Evolutionary conservation across 64 coral and sea anemone genomes (phyloP).

Genomic region (Cladopsammia gracilis): DNA sequence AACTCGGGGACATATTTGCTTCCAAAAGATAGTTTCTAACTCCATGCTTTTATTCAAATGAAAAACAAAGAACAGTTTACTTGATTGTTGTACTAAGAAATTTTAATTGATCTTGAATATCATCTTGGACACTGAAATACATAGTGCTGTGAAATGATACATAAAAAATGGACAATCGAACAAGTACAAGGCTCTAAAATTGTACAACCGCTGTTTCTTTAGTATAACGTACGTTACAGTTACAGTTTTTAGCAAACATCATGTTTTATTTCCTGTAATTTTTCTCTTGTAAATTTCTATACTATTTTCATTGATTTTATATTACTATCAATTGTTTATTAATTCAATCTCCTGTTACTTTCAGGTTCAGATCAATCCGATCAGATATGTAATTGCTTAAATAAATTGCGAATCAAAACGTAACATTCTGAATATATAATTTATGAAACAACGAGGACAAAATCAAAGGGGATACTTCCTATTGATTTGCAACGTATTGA

Average conservation of each 20-base stretch:
- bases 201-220: constrained; percentile 3
- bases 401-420: constrained; percentile 41
- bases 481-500: constrained; percentile 33
- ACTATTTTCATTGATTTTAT: constrained; percentile 16
- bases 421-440: too few species aligned
- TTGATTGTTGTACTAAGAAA: constrained; percentile 14
- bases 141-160: constrained; percentile 31
- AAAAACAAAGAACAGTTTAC: constrained; percentile 16
- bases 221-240: constrained; percentile 40
- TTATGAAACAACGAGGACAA: too few species aligned
- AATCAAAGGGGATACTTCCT: too few species aligned
- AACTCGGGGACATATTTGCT: too few species aligned
- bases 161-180: too few species aligned
- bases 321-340: constrained; percentile 3
- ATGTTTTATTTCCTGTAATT: constrained; percentile 29
- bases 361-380: constrained; percentile 11
- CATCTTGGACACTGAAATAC: constrained; percentile 46
- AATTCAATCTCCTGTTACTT: constrained; percentile 33
- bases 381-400: constrained; percentile 22
- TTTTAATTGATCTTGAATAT: constrained; percentile 45
- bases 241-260: constrained; percentile 17
- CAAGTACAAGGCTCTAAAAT: neutral
- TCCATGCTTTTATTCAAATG: constrained; percentile 22
- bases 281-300: constrained; percentile 42
- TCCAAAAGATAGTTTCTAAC: constrained; percentile 10